These are phyloP conservation scores for Emydocephalus ijimae DNA, from an alignment of 2,113 vertebrate species.

Conservation along the genomic window DNA sequence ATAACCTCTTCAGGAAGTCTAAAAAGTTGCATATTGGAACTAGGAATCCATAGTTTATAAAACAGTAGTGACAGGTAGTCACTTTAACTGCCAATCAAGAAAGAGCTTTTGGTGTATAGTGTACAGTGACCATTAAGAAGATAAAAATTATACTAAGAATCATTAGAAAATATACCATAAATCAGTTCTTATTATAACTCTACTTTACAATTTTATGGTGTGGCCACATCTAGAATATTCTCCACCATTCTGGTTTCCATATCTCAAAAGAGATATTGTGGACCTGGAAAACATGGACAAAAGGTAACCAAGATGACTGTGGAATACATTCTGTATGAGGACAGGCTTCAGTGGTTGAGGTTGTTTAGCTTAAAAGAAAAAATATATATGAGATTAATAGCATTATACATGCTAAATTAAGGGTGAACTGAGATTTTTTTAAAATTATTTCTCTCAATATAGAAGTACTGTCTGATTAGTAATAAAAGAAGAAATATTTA, in stretches of 20 bases:
- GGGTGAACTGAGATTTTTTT: not conserved
- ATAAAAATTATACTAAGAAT: not conserved
- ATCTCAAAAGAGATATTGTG: not conserved
- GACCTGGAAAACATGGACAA: not conserved
- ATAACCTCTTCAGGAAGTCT: not conserved
- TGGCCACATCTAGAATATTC: not conserved
- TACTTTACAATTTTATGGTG: not conserved
- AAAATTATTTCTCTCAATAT: not conserved
- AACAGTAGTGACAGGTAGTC: not conserved
- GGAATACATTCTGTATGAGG: not conserved
- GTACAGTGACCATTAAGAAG: not conserved
- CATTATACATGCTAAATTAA: not conserved
- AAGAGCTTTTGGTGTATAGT: not conserved
- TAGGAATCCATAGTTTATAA: not conserved
- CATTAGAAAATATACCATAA: not conserved
- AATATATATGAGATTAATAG: not conserved
- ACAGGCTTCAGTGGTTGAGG: not conserved
- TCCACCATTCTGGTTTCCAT: not conserved
- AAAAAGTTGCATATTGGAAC: not conserved
- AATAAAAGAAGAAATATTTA: not conserved
- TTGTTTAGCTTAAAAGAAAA: not conserved
- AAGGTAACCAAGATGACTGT: not conserved
- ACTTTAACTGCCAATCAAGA: not conserved
- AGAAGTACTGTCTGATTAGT: not conserved
- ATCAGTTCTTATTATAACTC: not conserved